phyloP scores from a whole-genome alignment of 2,888 invertebrate species.

The Mythimna ferrago region DNA sequence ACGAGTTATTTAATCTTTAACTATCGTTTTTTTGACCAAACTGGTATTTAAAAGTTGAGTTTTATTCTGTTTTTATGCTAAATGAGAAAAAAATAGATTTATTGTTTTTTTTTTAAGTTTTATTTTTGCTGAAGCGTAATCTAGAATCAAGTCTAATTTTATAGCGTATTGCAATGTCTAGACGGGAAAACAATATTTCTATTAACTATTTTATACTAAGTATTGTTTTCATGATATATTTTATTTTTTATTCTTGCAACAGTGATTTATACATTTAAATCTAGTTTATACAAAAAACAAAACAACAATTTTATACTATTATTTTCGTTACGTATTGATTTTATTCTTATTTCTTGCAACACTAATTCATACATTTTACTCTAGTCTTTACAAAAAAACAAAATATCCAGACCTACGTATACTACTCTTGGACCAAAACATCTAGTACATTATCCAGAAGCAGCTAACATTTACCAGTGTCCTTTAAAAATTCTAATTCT shows the following conservation, averaged over 20 bases:
- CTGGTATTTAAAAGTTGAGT: background rate
- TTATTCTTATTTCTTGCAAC: background rate
- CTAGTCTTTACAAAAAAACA: too few species aligned
- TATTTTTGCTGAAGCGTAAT: background rate
- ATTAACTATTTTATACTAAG: background rate
- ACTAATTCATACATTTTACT: background rate
- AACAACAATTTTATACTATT: too few species aligned
- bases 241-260: background rate
- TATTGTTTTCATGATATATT: background rate
- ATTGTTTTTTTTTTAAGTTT: background rate
- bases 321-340: background rate
- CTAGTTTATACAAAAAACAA: too few species aligned
- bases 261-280: background rate
- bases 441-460: background rate
- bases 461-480: background rate
- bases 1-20: background rate
- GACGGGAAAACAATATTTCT: background rate
- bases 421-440: background rate
- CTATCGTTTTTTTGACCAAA: background rate
- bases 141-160: background rate
- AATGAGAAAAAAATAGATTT: background rate
- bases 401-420: too few species aligned
- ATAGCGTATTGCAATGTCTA: background rate
- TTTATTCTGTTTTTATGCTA: background rate
- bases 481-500: slow-evolving; percentile 8